A percentile compares a stretch with the other conserved stretches of the same genome.
Conservation (phyloP, 1,140 invertebrate species). For the Drosophila lacteicornis region DNA sequence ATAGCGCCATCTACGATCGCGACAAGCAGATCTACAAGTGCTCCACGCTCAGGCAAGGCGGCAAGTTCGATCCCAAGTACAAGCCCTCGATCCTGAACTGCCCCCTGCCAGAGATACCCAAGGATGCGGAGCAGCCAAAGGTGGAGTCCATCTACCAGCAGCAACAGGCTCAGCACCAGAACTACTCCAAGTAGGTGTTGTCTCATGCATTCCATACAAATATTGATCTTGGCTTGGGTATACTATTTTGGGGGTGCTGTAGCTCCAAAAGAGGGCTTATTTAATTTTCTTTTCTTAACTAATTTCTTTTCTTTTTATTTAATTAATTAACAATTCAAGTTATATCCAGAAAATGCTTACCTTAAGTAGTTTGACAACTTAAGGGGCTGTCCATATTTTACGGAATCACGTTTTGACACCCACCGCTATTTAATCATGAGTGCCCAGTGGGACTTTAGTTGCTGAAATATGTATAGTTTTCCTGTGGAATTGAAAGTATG, state of each 20-base stretch:
- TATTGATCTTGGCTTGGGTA: background rate
- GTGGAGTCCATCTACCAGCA: conserved; percentile 80
- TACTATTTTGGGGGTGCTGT: background rate
- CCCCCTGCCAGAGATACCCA: conserved; percentile 84
- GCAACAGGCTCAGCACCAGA: conserved; percentile 72
- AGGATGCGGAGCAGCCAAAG: conserved; percentile 79
- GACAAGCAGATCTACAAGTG: conserved; percentile 85
- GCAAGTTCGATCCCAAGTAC: conserved; percentile 84
- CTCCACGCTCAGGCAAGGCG: conserved; percentile 82
- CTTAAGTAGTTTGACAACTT: too few relatives aligned
- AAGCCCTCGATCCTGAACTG: conserved; percentile 84
- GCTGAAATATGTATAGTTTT: too few relatives aligned
- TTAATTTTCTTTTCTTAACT: background rate
- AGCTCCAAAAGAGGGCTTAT: background rate
- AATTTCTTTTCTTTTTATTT: too few relatives aligned
- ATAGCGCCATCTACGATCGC: conserved; percentile 80
- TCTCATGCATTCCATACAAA: too few relatives aligned
- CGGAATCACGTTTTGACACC: too few relatives aligned
- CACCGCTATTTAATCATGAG: too few relatives aligned
- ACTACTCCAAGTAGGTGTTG: conserved; percentile 81
- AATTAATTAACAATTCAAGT: too few relatives aligned
- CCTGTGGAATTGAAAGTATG: too few relatives aligned
- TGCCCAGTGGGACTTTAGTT: too few relatives aligned
- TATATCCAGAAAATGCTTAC: too few relatives aligned
- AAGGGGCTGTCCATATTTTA: too few relatives aligned